Base-by-base conservation (phyloP, 1,140 invertebrate genomes). In the Ips typographus region DNA sequence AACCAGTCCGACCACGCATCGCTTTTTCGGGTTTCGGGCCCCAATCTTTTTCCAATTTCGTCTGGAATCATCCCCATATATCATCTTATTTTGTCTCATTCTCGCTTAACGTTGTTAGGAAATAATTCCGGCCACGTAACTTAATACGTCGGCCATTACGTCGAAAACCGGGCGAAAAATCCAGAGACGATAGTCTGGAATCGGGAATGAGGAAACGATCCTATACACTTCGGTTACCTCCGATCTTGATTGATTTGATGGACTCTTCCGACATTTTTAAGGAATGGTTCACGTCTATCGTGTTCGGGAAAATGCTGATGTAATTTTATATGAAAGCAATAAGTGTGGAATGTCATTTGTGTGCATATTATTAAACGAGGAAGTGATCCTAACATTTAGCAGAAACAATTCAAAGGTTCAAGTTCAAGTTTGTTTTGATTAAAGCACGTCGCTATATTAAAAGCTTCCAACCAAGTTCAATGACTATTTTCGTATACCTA, bases 171-270 rank as follows among this genome's bases (percentile, higher is more conserved):
- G 56, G 40, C 68, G 68, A 70, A 70, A 70, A 70, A 70, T 64
- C 56, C 68, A 57, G 37, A 44, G 52, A 57, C 55, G 55, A 55
- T 70, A 70, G 59, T 51, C 52, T 55, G 62, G 68, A 70, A 70
- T 70, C 40, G 60, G 55, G 59, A 70, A 70, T 70, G 68, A 71
- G 52, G 58, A 62, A 36, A 6, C 39, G 8, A 40, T 37, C 47
- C 52, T 58, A 64, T 64, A 58, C 57, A 70, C 60, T 57, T 53
- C 68, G 68, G 72, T 75, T 59, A 73, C 73, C 72, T 73, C 44
- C 66, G 73, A 75, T 75, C 73, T 75, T 75, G 73, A 75, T 75
- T 75, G 73, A 75, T 75, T 75, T 65, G 59, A 72, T 38, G 40
- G 2, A 36, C n/a, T 47, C 44, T n/a, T 47, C 4, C 44, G n/a